Conservation (phyloP, 1,140 invertebrate genomes). For the Drosophila ananassae region DNA sequence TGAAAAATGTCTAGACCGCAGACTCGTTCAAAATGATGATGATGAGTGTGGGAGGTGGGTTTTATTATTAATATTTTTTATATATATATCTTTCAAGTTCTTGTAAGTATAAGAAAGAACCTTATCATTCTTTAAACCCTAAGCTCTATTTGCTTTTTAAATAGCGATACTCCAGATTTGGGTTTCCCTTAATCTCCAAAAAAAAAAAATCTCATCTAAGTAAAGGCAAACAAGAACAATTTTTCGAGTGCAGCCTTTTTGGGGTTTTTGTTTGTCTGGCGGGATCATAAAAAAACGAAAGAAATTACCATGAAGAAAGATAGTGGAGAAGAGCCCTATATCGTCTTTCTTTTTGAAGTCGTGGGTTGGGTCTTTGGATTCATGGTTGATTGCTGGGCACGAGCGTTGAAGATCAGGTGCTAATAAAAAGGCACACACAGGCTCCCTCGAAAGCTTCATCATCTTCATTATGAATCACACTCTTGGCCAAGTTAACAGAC, state of each 20-base stretch:
- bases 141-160: constrained; percentile 20
- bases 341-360: not conserved
- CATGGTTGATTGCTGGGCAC: constrained; percentile 11
- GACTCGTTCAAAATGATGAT: not conserved
- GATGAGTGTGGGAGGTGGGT: not conserved
- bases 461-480: constrained; percentile 33
- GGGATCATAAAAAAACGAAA: constrained; percentile 28
- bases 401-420: constrained; percentile 31
- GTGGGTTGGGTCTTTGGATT: not conserved
- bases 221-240: constrained; percentile 25
- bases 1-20: constrained; percentile 12
- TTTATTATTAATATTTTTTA: not conserved
- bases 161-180: constrained; percentile 38
- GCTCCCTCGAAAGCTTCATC: not conserved
- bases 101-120: too few relatives aligned
- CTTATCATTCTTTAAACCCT: not conserved
- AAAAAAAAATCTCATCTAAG: constrained; percentile 18
- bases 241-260: constrained; percentile 18
- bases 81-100: not conserved
- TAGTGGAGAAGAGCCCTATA: not conserved
- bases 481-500: constrained; percentile 6
- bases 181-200: constrained; percentile 28
- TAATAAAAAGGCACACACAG: constrained; percentile 22
- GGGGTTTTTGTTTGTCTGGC: constrained; percentile 15
- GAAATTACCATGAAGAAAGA: constrained; percentile 37